Conservation (phyloP, 1,140 invertebrate species). For the Drosophila prosaltans region DNA sequence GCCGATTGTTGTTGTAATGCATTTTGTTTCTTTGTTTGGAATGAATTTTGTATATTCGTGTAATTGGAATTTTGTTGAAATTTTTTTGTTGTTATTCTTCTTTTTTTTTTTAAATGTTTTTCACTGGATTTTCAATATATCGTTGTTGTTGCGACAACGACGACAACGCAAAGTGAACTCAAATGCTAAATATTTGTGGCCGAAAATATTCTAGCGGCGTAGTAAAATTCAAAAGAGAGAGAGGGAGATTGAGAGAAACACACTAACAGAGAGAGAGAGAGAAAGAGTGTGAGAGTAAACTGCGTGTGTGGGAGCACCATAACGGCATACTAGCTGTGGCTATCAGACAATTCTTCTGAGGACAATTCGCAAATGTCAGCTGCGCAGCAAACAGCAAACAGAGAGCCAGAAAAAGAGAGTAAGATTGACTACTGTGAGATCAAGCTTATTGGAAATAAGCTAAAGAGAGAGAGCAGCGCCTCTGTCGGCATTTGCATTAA, state of each 20-base stretch:
- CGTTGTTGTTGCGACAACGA: conserved; percentile 53
- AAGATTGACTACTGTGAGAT: background rate
- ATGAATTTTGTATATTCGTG: conserved; percentile 13
- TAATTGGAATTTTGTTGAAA: conserved; percentile 39
- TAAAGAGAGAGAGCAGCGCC: conserved; percentile 19
- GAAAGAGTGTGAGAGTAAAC: conserved; percentile 9
- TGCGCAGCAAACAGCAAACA: conserved; percentile 49
- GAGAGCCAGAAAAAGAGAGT: background rate
- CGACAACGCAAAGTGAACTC: conserved; percentile 62
- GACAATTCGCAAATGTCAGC: conserved; percentile 50
- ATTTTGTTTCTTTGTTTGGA: background rate
- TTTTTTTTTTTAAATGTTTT: conserved; percentile 14
- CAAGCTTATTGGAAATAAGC: conserved; percentile 1
- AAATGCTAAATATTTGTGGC: conserved; percentile 53
- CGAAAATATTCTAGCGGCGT: conserved; percentile 77
- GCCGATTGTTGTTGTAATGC: conserved; percentile 15
- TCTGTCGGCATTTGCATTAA: conserved; percentile 64
- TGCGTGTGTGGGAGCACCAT: conserved; percentile 10
- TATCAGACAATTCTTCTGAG: conserved; percentile 22
- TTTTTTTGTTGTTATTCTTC: conserved; percentile 5
- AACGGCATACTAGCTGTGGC: conserved; percentile 42
- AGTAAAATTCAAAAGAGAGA: conserved; percentile 57
- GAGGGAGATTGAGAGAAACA: conserved; percentile 16
- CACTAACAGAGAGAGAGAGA: background rate
- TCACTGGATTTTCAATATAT: conserved; percentile 29